Evolutionary conservation across 2,888 invertebrate species (phyloP), one percentile per base, ranked within the genome.

Genomic region (Xestia rhomboidea): DNA sequence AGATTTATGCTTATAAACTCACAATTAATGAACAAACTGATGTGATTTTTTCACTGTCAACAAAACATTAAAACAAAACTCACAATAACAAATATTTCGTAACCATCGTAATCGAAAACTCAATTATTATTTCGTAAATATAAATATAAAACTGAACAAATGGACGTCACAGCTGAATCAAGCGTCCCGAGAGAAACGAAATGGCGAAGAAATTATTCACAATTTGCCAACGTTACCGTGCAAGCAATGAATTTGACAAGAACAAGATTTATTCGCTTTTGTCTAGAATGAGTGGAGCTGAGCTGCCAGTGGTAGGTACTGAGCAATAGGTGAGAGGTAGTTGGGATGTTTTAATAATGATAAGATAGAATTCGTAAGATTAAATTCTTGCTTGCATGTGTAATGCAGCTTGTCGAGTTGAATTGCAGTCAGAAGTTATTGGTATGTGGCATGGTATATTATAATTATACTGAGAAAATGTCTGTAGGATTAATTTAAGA

Each of bases 201-300:
- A 79, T 79, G 75, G 72, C 70, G 67, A 60, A 73, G 83, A 70
- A 84, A 84, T 86, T 84, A 84, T 84, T 84, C 79, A 84, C 79
- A 84, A 84, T 84, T 86, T 86, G 79, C 86, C 69, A 86, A 54
- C 72, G 74, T 75, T 68, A 75, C 75, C 76, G 67, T 62, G 71
- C 83, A 38, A 74, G 74, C 49, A 76, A 70, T 38, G 70, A 73
- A 75, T 86, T 83, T 83, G 75, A 73, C 70, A 79, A 83, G 44
- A 72, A 69, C 41, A 73, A 73, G 86, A 86, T 86, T 86, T 86
- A 83, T 83, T 79, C 49, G 46, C 49, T 79, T 78, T 86, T 60
- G 64, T 86, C 72, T 73, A 69, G 7, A 57, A 44, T 67, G 51
- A 54, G 60, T 10, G 21, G n/a, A 57, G 60, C 62, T 62, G 49